phyloP scores from a whole-genome alignment of 2,888 invertebrate genomes.

The Agrypnus murinus region DNA sequence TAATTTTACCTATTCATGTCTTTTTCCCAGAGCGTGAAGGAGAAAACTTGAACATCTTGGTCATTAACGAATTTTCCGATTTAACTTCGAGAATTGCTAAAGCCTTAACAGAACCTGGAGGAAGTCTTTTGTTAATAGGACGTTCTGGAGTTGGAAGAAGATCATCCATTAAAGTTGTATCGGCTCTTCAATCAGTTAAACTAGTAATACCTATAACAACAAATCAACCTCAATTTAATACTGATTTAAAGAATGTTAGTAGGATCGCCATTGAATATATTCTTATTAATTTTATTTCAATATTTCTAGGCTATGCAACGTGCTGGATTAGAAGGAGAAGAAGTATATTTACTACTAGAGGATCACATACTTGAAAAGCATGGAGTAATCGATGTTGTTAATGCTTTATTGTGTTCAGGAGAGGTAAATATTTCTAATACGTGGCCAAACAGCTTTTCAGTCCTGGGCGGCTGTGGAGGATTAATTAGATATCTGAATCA shows the following conservation, averaged over 20 bases:
- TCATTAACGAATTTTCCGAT: conserved; percentile 80
- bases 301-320: conserved; percentile 79
- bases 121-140: conserved; percentile 83
- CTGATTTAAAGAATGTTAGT: conserved; percentile 84
- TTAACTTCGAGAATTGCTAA: conserved; percentile 79
- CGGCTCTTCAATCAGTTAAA: conserved; percentile 82
- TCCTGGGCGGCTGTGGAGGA: too few species aligned
- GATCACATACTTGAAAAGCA: conserved; percentile 84
- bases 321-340: conserved; percentile 87
- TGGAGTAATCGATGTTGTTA: conserved; percentile 82
- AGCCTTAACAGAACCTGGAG: conserved; percentile 76
- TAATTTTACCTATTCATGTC: neutral
- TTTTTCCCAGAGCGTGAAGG: conserved; percentile 78
- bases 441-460: too few species aligned
- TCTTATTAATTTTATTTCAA: neutral
- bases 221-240: conserved; percentile 77
- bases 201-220: conserved; percentile 69
- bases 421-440: too few species aligned
- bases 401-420: conserved; percentile 86
- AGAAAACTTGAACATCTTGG: conserved; percentile 75
- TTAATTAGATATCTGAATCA: too few species aligned
- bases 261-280: neutral
- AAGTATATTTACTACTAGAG: conserved; percentile 86
- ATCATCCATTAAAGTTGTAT: conserved; percentile 83
- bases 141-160: conserved; percentile 87